Conservation (phyloP, 35 echinoderm and acorn worm species). For the Heliocidaris erythrogramma region DNA sequence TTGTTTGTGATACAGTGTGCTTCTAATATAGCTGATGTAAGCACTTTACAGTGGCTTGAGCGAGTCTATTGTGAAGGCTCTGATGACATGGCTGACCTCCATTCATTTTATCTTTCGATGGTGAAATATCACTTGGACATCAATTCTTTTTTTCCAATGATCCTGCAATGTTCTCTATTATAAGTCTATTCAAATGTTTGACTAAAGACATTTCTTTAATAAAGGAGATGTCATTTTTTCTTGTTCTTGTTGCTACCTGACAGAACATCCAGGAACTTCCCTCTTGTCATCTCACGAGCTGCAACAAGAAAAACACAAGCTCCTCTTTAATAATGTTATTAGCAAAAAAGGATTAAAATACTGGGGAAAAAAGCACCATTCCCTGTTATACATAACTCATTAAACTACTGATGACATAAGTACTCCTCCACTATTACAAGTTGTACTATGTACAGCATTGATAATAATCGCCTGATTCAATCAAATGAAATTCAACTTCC, state of each 20-base stretch:
- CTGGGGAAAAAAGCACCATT: too few relatives aligned
- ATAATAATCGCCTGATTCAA: too few relatives aligned
- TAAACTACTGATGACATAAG: too few relatives aligned
- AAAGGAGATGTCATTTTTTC: constrained; percentile 23
- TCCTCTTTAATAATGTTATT: not conserved
- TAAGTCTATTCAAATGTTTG: not conserved
- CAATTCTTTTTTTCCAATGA: not conserved
- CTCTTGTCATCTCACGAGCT: constrained; percentile 92
- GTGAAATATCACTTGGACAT: not conserved
- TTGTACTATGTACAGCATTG: too few relatives aligned
- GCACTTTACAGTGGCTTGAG: too few relatives aligned
- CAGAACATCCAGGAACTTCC: constrained; percentile 76
- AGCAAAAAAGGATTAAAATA: not conserved
- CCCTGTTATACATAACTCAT: too few relatives aligned
- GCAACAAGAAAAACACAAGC: not conserved
- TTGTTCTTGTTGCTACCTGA: constrained; percentile 68
- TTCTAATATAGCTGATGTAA: too few relatives aligned
- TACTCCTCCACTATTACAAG: too few relatives aligned
- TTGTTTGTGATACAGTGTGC: too few relatives aligned
- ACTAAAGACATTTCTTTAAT: not conserved
- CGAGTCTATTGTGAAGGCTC: too few relatives aligned
- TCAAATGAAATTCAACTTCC: too few relatives aligned
- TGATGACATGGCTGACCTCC: not conserved
- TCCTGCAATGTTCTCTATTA: too few relatives aligned
- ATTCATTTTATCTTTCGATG: not conserved